Percentiles rank a stretch among this genome's conserved stretches.
phyloP scores from a whole-genome alignment of 2,888 invertebrate species.

The Melinaea marsaeus region DNA sequence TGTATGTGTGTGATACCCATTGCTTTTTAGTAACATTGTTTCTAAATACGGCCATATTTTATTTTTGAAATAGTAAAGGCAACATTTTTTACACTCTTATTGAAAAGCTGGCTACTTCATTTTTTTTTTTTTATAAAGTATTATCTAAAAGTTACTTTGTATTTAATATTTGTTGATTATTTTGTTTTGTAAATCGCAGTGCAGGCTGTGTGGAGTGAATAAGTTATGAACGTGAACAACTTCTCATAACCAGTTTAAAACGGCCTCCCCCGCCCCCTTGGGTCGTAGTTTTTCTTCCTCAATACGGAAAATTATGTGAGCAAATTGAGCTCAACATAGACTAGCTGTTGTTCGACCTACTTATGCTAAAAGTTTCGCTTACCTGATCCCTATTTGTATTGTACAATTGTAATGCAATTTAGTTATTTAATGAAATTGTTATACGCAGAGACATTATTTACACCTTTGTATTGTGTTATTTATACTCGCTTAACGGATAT shows the following conservation, averaged over 20 bases:
- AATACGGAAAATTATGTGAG: slow-evolving; percentile 44
- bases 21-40: too few species aligned
- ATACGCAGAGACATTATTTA: background rate
- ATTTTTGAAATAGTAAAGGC: too few species aligned
- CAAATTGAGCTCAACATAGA: slow-evolving; percentile 45
- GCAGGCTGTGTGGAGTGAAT: slow-evolving; percentile 68
- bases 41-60: too few species aligned
- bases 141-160: background rate
- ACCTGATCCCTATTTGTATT: slow-evolving; percentile 60
- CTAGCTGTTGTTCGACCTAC: slow-evolving; percentile 59
- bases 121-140: too few species aligned
- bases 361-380: slow-evolving; percentile 62
- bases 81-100: too few species aligned
- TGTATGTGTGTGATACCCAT: too few species aligned
- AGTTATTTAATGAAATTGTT: slow-evolving; percentile 48
- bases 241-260: slow-evolving; percentile 45
- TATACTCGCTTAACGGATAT: too few species aligned
- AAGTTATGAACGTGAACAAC: slow-evolving; percentile 67
- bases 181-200: slow-evolving; percentile 34
- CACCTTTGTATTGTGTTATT: too few species aligned
- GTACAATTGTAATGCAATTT: slow-evolving; percentile 39
- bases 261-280: slow-evolving; percentile 45
- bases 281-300: slow-evolving; percentile 35
- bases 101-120: too few species aligned
- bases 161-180: slow-evolving; percentile 15